Conservation (phyloP, 2,888 invertebrate species). For the Dastarcus helophoroides region DNA sequence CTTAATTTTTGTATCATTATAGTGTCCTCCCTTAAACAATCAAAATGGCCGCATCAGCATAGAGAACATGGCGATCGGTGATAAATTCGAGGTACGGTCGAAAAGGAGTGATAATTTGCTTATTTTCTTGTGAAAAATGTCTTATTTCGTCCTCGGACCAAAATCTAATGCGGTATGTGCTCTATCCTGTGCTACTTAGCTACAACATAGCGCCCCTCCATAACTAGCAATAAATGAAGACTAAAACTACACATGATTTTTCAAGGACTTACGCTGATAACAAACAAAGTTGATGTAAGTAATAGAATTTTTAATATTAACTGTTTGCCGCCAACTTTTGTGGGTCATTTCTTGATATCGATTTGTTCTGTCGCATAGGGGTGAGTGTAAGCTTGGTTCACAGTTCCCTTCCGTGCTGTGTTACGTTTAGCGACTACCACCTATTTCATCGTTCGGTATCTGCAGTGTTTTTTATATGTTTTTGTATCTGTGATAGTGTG, state of each 20-base stretch:
- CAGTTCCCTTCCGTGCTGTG: conserved; percentile 22
- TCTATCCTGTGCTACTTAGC: no score
- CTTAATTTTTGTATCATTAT: background rate
- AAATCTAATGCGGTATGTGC: background rate
- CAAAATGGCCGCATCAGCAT: conserved; percentile 29
- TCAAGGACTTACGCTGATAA: conserved; percentile 34
- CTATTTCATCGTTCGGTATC: conserved; percentile 25
- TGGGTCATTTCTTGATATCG: conserved; percentile 36
- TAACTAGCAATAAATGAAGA: conserved; percentile 37
- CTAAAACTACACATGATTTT: conserved; percentile 35
- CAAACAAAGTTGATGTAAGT: conserved; percentile 38
- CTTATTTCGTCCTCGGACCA: background rate
- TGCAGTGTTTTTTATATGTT: conserved; percentile 26
- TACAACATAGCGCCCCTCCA: background rate
- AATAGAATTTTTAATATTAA: conserved; percentile 18
- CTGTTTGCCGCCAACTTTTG: conserved; percentile 26
- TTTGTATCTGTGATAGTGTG: conserved; percentile 16
- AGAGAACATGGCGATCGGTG: conserved; percentile 29
- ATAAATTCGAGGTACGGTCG: conserved; percentile 10
- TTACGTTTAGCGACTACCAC: conserved; percentile 24
- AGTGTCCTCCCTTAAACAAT: conserved; percentile 9
- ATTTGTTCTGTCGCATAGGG: conserved; percentile 37
- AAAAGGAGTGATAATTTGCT: background rate
- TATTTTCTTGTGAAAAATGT: background rate
- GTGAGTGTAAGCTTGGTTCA: conserved; percentile 33